Evolutionary conservation across 2,797 vertebrate genomes (phyloP), one percentile per base, ranked within the genome.

Genomic region (Yasuhikotakia modesta): DNA sequence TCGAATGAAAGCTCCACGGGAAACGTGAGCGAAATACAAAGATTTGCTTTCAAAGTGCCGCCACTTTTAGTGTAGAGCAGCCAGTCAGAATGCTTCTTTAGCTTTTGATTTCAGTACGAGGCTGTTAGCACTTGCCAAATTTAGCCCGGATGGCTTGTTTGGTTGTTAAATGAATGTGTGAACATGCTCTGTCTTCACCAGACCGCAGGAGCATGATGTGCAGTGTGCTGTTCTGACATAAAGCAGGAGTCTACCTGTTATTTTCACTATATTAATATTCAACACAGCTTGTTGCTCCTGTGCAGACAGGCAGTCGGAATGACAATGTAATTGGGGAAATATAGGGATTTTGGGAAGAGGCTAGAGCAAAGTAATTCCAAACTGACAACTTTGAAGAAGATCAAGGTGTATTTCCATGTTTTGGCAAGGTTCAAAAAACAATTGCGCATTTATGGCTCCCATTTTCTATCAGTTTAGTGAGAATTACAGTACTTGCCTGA

Each of bases 1-100:
- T 81, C 48, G 65, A 75, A 81, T 79, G 77, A 79, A 83, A 76
- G 79, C 79, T 67, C 75, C 66, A 66, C 5, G 4, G 66, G 45
- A 52, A 68, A 79, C 66, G 81, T 85, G 84, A 83, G 14, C 35
- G 16, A 75, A 85, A 81, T 85, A 77, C 73, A 79, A 79, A 85
- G 78, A 80, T 7, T 24, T 24, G 17, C 70, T 76, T 71, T 79
- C 50, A 46, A 66, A 65, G 65, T 76, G 21, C 21, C 73, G 58
- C 30, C 68, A 73, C 70, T 77, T 76, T 76, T 52, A 67, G 67
- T 30, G 61, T 21, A 12, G 69, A n/a, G 2, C 35, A 35, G 53
- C 78, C 57, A n/a, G 39, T 24, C 21, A 17, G 43, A 80, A 84
- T 39, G 61, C 19, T 22, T 53, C 72, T 46, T 12, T 66, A 79